These are phyloP conservation scores for Trissolcus brochymenae DNA, from an alignment of 2,888 invertebrate genomes.

Conservation along the genomic window DNA sequence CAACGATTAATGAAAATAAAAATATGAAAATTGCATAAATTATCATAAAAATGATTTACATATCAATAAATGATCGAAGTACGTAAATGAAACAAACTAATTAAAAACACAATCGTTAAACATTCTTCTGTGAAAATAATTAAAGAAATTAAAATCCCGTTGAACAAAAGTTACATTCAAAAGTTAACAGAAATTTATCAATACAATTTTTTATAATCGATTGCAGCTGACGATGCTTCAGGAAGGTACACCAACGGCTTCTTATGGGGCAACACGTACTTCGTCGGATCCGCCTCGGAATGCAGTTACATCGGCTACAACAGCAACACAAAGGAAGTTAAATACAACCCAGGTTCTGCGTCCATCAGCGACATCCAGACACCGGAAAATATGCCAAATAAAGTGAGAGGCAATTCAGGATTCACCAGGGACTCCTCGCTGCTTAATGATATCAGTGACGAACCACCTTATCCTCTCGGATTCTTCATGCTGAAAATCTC, in stretches of 20 bases:
- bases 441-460: constrained; percentile 57
- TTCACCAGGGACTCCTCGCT: constrained; percentile 55
- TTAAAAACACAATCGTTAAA: too few relatives aligned
- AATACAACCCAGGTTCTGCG: constrained; percentile 27
- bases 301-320: constrained; percentile 70
- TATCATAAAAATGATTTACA: too few relatives aligned
- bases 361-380: constrained; percentile 59
- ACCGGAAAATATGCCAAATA: constrained; percentile 65
- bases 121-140: too few relatives aligned
- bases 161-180: too few relatives aligned
- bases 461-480: constrained; percentile 72
- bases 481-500: constrained; percentile 72
- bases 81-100: too few relatives aligned
- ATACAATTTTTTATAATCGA: not conserved
- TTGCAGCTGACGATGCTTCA: constrained; percentile 74
- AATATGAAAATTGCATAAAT: too few relatives aligned
- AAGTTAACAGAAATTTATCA: too few relatives aligned
- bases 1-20: too few relatives aligned
- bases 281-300: constrained; percentile 73
- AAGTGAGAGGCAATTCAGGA: constrained; percentile 61
- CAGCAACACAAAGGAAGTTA: constrained; percentile 49
- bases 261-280: constrained; percentile 76
- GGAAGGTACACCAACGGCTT: constrained; percentile 74
- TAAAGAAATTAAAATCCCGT: too few relatives aligned
- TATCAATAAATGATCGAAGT: too few relatives aligned